Conservation (phyloP, 2,888 invertebrate genomes). For the Ametastegia equiseti region DNA sequence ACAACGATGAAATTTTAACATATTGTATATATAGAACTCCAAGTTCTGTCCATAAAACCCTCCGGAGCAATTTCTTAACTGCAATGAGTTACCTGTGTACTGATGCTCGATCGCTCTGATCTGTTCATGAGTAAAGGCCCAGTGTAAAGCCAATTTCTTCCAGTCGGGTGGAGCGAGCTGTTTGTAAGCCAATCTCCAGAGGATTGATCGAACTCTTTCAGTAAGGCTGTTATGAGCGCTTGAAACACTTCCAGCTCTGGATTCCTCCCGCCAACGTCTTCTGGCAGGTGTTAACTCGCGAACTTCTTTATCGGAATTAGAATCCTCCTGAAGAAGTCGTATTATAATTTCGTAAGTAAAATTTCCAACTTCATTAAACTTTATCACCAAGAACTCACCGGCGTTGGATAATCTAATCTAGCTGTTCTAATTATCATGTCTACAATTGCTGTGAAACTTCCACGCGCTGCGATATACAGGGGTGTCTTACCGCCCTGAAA, state of each 20-base stretch:
- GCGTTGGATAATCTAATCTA: slow-evolving; percentile 81
- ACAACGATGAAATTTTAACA: not conserved
- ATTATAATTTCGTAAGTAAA: slow-evolving; percentile 7
- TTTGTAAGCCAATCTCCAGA: slow-evolving; percentile 80
- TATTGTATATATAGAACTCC: too few species aligned
- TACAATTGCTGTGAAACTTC: slow-evolving; percentile 89
- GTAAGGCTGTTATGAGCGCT: slow-evolving; percentile 63
- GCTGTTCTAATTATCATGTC: slow-evolving; percentile 89
- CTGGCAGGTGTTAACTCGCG: slow-evolving; percentile 67
- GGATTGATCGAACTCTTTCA: slow-evolving; percentile 76
- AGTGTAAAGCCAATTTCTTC: slow-evolving; percentile 82
- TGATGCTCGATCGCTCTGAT: slow-evolving; percentile 85
- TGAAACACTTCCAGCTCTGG: slow-evolving; percentile 60
- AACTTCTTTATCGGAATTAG: slow-evolving; percentile 65
- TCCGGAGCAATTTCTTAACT: not conserved
- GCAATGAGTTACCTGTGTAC: slow-evolving; percentile 79
- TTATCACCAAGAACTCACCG: slow-evolving; percentile 74
- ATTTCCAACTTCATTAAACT: not conserved
- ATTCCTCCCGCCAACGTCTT: slow-evolving; percentile 66
- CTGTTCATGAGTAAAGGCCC: slow-evolving; percentile 84
- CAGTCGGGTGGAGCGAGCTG: slow-evolving; percentile 82
- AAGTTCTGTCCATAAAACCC: not conserved
- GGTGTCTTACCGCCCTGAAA: slow-evolving; percentile 83
- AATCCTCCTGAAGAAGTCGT: slow-evolving; percentile 60
- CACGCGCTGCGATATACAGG: slow-evolving; percentile 86